A percentile compares a stretch with the other conserved stretches of the same genome.
phyloP scores from a whole-genome alignment of 2,888 invertebrate genomes.

The Drosophila pegasa region DNA sequence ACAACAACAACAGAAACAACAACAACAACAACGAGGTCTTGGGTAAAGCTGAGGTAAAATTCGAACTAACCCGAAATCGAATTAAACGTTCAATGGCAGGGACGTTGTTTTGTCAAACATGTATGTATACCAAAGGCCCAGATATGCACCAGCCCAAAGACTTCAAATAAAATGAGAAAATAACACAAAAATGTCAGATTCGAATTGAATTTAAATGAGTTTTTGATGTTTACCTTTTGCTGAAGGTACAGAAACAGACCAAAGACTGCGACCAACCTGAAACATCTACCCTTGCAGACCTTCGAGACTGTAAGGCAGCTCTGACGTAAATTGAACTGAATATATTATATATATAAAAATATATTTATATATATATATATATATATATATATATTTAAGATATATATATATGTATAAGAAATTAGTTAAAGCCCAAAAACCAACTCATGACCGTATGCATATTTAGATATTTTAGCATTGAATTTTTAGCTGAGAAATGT shows the following conservation, averaged over 20 bases:
- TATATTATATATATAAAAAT: constrained; percentile 4
- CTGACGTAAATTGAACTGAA: constrained; percentile 47
- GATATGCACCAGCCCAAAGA: constrained; percentile 21
- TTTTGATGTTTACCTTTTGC: constrained; percentile 48
- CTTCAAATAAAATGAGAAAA: constrained; percentile 41
- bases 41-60: constrained; percentile 62
- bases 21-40: constrained; percentile 38
- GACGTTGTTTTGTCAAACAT: constrained; percentile 50
- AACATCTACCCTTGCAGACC: constrained; percentile 55
- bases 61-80: constrained; percentile 57
- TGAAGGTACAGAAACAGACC: neutral
- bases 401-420: constrained; percentile 1
- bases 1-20: constrained; percentile 16
- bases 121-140: constrained; percentile 56
- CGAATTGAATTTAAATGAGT: constrained; percentile 80
- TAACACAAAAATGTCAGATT: constrained; percentile 71
- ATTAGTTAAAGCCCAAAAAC: no score
- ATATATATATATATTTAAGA: constrained; percentile 1
- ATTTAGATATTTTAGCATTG: neutral
- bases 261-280: constrained; percentile 17
- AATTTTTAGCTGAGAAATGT: no score
- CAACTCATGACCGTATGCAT: neutral
- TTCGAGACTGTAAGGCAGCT: constrained; percentile 46
- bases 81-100: constrained; percentile 75
- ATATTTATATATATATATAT: neutral